Evolutionary conservation across 2,113 vertebrate species (phyloP), one percentile per base, ranked within the genome.

Genomic region (Isichthys henryi): DNA sequence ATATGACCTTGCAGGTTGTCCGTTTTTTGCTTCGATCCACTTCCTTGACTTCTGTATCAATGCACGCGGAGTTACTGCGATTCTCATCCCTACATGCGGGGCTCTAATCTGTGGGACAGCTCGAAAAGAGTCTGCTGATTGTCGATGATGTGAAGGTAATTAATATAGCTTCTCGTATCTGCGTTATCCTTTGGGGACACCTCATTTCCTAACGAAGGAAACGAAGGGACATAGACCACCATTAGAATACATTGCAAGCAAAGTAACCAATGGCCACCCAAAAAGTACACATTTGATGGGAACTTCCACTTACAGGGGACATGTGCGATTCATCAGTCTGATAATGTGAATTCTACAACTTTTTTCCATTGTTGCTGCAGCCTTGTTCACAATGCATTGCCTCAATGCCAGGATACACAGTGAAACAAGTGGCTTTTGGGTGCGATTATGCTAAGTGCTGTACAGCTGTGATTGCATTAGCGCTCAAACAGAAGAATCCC

Each of bases 121-220:
- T 98, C 97, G 70, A 99, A 99, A 89, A 98, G 96, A 92, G 96
- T 97, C 95, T 99, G 97, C 94, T 99, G 98, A 97, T 97, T 99
- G 96, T 99, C 98, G 1, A 99, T 98, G 94, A 99, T 94, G 0
- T 97, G 97, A 92, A 99, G 95, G 93, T 98, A 96, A 91, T 97
- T 96, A 6, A 97, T 89, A 21, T 97, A 98, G 89, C 96, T 94
- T 93, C 95, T 97, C 90, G 97, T 95, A 88, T 99, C 98, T 0
- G 96, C 94, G 87, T 97, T 97, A 91, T 98, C 98, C 93, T 99
- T 99, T 0, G 97, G 96, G 87, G 94, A 94, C 90, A 96, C 91
- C 92, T 97, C 96, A 74, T 96, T 96, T 94, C 97, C 98, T 99
- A 90, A 77, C n/a, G n/a, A n/a, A 77, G 21, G 39, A 77, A 86